Evolutionary conservation across 2,113 vertebrate genomes (phyloP).

Genomic region (Arizona elegans): DNA sequence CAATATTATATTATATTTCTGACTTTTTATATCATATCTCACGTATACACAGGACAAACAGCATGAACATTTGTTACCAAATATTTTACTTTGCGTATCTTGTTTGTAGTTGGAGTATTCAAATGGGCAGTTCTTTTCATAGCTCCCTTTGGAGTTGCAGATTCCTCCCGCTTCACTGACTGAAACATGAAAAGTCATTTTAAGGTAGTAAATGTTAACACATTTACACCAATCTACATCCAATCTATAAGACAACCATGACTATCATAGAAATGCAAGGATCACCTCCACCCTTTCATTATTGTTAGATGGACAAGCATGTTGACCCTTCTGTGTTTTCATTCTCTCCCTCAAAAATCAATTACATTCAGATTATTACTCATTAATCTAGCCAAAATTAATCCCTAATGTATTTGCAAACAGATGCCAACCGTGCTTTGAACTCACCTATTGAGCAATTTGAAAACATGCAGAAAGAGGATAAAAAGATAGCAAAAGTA

Average conservation of each 20-base stretch:
- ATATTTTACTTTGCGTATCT: constrained; percentile 10
- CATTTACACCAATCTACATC: not conserved
- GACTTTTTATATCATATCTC: not conserved
- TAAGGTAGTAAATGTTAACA: not conserved
- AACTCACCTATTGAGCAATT: not conserved
- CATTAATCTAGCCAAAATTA: not conserved
- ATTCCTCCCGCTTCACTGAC: not conserved
- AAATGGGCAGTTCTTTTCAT: not conserved
- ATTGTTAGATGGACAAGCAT: not conserved
- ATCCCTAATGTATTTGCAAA: not conserved
- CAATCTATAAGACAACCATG: not conserved
- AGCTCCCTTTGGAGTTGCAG: not conserved
- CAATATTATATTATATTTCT: not conserved
- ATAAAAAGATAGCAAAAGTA: not conserved
- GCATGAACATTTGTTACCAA: not conserved
- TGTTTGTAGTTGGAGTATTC: not conserved
- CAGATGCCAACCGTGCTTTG: not conserved
- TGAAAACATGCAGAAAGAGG: not conserved
- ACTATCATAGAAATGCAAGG: not conserved
- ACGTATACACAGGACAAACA: not conserved
- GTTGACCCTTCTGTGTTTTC: not conserved
- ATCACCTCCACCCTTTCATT: not conserved
- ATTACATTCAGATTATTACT: not conserved
- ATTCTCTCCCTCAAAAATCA: not conserved
- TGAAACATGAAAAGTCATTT: not conserved